Percentiles rank a stretch among this genome's conserved stretches.
Conservation (phyloP, 1,140 invertebrate genomes). For the Cherax quadricarinatus region DNA sequence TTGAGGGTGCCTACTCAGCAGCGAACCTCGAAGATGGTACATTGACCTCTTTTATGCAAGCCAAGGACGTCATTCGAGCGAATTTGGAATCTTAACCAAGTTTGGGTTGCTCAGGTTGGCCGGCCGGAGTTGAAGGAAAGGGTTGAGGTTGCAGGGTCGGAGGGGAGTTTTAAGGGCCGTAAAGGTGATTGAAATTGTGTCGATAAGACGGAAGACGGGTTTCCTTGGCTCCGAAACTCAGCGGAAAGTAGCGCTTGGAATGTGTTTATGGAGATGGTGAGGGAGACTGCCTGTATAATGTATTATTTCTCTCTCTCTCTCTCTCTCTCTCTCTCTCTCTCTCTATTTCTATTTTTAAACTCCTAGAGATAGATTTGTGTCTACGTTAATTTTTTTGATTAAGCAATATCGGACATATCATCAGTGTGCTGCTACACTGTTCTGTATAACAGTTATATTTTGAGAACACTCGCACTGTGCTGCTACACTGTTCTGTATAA, state of each 20-base stretch:
- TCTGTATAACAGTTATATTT: no score
- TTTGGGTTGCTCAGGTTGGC: conserved; percentile 7
- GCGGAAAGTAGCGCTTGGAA: conserved; percentile 59
- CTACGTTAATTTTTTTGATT: no score
- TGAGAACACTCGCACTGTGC: no score
- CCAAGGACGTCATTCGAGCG: conserved; percentile 45
- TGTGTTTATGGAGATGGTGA: conserved; percentile 42
- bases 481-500: no score
- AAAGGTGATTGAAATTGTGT: conserved; percentile 69
- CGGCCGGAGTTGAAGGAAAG: background rate
- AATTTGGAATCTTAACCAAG: conserved; percentile 51
- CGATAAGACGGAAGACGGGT: conserved; percentile 59
- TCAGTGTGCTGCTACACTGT: no score
- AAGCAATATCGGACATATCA: no score
- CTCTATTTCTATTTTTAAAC: no score
- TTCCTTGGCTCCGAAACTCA: conserved; percentile 56
- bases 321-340: no score
- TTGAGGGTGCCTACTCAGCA: conserved; percentile 44
- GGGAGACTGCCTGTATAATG: background rate
- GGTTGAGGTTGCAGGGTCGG: conserved; percentile 1
- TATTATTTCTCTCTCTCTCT: background rate
- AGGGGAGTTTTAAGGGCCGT: conserved; percentile 38
- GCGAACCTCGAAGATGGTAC: conserved; percentile 10
- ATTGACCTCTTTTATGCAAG: conserved; percentile 59
- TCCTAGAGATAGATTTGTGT: no score